Conservation (phyloP, 2,113 vertebrate genomes). For the Rhineura floridana region DNA sequence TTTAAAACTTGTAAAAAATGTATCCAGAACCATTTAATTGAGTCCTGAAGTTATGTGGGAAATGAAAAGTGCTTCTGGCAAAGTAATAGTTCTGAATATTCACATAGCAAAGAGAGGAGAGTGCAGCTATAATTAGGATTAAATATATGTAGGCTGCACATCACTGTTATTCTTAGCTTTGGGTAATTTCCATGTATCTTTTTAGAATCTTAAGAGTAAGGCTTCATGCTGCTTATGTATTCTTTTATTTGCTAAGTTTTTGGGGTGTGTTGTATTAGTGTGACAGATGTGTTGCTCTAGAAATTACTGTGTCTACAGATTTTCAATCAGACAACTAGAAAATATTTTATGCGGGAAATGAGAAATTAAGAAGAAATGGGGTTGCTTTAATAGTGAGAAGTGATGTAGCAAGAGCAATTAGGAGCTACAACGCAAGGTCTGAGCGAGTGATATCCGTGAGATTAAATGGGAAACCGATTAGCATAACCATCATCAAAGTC, state of each 20-base stretch:
- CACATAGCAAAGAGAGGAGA: conserved; percentile 52
- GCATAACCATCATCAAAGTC: no score
- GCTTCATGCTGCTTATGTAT: conserved; percentile 17
- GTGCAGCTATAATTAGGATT: conserved; percentile 60
- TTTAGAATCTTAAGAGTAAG: conserved; percentile 9
- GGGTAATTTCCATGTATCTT: conserved; percentile 10
- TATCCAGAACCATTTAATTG: conserved; percentile 67
- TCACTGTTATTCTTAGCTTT: conserved; percentile 44
- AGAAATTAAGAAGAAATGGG: no score
- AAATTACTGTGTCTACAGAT: background rate
- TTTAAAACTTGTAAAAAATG: conserved; percentile 66
- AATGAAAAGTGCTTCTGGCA: conserved; percentile 63
- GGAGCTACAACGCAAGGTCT: no score
- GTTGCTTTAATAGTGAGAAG: no score
- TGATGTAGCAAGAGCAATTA: no score
- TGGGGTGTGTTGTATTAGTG: conserved; percentile 18
- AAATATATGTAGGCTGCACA: conserved; percentile 44
- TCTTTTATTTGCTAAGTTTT: conserved; percentile 40
- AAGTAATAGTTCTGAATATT: conserved; percentile 71
- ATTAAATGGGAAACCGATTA: no score
- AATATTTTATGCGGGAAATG: no score
- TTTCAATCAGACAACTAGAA: no score
- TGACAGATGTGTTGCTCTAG: conserved; percentile 15
- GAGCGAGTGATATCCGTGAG: no score
- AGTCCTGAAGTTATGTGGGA: conserved; percentile 67